These are phyloP conservation scores for Coccyzus lansbergi DNA, from an alignment of 2,797 vertebrate genomes.

Conservation along the genomic window DNA sequence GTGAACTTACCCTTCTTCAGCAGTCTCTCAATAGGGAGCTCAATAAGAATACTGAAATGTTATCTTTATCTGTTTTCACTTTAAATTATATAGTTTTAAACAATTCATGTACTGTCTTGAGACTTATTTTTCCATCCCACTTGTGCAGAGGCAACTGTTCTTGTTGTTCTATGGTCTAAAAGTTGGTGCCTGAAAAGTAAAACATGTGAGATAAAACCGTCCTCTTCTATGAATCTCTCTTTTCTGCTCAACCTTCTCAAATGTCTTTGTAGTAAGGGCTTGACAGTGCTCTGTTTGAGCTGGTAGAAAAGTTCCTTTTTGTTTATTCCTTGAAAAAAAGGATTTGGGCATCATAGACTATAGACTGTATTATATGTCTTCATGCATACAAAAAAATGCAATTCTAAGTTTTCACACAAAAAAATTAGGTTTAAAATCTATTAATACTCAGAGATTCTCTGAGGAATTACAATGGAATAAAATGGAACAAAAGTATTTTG, in stretches of 20 bases:
- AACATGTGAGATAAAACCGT: neutral
- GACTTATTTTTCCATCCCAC: neutral
- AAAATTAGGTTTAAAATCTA: neutral
- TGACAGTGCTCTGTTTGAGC: neutral
- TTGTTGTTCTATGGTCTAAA: neutral
- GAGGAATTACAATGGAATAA: neutral
- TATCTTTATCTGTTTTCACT: neutral
- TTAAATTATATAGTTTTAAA: neutral
- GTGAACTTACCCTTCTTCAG: neutral
- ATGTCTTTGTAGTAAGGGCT: neutral
- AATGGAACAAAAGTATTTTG: neutral
- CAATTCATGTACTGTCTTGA: neutral
- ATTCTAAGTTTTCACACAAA: neutral
- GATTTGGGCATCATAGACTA: neutral
- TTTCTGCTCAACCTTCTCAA: neutral
- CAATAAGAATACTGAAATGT: neutral
- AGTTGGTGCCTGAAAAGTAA: neutral
- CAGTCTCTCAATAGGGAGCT: neutral
- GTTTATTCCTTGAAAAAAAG: neutral
- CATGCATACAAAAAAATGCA: neutral
- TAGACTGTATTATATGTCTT: neutral
- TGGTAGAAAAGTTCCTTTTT: neutral
- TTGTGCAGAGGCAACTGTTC: neutral
- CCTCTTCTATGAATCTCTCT: neutral
- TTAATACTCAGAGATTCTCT: neutral